Conservation (phyloP, 2,888 invertebrate species). For the Nesidiocoris tenuis region DNA sequence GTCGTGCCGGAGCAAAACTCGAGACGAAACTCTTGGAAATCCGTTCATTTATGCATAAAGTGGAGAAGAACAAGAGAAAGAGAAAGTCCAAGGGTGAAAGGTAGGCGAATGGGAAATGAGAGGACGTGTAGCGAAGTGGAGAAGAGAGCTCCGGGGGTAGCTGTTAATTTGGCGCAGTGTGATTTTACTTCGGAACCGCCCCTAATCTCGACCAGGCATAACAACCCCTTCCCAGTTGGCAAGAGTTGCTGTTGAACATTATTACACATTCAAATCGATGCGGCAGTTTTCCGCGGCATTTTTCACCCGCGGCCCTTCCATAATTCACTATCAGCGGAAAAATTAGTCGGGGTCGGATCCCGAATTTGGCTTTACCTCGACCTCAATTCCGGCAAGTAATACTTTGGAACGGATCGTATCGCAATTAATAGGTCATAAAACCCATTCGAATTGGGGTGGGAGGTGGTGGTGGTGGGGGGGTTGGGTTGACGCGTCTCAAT, state of each 20-base stretch:
- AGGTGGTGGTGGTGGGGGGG: no score
- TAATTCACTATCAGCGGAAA: constrained; percentile 6
- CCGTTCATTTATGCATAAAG: constrained; percentile 32
- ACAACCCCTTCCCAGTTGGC: background rate
- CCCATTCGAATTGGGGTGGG: no score
- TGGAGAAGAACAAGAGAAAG: background rate
- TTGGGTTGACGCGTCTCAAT: no score
- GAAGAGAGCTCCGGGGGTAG: no score
- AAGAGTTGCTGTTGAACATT: constrained; percentile 12
- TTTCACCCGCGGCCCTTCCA: background rate
- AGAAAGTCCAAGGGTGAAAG: background rate
- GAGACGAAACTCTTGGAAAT: constrained; percentile 11
- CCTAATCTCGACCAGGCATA: background rate
- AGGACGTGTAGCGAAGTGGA: background rate
- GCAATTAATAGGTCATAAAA: no score
- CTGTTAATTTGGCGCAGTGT: constrained; percentile 39
- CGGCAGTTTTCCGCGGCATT: constrained; percentile 18
- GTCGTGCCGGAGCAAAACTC: background rate
- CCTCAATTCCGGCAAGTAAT: no score
- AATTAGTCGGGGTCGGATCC: no score
- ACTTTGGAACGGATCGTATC: no score
- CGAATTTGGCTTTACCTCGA: no score
- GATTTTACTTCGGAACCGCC: constrained; percentile 31
- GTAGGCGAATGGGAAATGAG: background rate
- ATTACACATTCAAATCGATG: constrained; percentile 41